Evolutionary conservation across 2,113 vertebrate species (phyloP).

Genomic region (Colistium nudipinnis): DNA sequence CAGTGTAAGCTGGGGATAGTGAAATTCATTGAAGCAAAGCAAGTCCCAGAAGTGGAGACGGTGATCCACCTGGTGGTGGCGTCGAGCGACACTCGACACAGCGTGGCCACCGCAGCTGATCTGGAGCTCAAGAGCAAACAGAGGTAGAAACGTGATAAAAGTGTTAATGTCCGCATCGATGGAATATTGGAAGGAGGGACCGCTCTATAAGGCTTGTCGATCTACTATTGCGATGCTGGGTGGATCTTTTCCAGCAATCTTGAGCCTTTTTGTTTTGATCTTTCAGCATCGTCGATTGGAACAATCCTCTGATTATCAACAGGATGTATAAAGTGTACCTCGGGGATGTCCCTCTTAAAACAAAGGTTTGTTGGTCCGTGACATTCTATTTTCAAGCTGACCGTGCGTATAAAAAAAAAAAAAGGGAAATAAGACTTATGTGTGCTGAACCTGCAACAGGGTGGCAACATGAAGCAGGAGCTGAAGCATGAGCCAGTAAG

Average conservation of each 20-base stretch:
- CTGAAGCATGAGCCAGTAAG: constrained; percentile 96
- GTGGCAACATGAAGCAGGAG: constrained; percentile 91
- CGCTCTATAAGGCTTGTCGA: too few species aligned
- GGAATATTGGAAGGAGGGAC: too few species aligned
- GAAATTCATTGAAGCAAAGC: constrained; percentile 96
- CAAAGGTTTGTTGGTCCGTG: constrained; percentile 85
- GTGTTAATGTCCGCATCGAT: background rate
- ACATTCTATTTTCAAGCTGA: background rate
- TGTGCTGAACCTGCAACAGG: constrained; percentile 73
- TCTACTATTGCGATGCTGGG: too few species aligned
- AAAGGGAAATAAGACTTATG: background rate
- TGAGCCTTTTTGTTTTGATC: constrained; percentile 16
- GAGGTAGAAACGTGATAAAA: constrained; percentile 80
- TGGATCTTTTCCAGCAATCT: background rate
- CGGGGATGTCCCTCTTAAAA: constrained; percentile 97
- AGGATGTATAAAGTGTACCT: constrained; percentile 98
- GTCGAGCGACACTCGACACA: constrained; percentile 95
- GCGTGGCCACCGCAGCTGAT: constrained; percentile 96
- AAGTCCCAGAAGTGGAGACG: constrained; percentile 95
- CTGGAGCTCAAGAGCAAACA: constrained; percentile 97
- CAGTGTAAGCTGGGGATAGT: constrained; percentile 98
- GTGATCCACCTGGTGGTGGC: constrained; percentile 95
- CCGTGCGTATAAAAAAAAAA: background rate
- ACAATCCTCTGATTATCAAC: constrained; percentile 94
- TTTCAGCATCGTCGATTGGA: constrained; percentile 96